phyloP scores from a whole-genome alignment of 2,113 vertebrate genomes.

The Chaetops frenatus region DNA sequence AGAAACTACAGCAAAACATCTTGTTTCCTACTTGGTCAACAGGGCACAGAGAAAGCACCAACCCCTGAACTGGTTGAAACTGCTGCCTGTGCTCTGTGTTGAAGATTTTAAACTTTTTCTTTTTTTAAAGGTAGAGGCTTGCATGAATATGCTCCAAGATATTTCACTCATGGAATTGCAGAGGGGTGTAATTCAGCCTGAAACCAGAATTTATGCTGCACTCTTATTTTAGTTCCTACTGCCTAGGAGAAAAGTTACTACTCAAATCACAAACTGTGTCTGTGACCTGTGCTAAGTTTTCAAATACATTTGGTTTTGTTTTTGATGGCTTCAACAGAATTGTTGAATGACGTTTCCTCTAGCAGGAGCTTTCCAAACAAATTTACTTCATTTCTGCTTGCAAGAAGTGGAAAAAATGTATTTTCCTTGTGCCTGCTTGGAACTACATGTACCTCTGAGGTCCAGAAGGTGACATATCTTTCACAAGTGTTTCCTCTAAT shows the following conservation, averaged over 20 bases:
- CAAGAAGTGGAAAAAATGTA: not conserved
- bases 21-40: not conserved
- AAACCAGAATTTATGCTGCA: not conserved
- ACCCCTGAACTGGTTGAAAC: not conserved
- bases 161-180: not conserved
- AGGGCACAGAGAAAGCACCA: not conserved
- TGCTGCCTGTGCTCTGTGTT: not conserved
- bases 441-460: not conserved
- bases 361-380: not conserved
- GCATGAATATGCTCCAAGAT: not conserved
- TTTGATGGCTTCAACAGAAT: not conserved
- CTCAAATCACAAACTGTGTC: not conserved
- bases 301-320: not conserved
- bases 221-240: not conserved
- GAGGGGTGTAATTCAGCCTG: not conserved
- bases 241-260: not conserved
- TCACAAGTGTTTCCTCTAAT: not conserved
- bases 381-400: not conserved
- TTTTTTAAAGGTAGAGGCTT: not conserved
- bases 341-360: not conserved
- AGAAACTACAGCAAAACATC: not conserved
- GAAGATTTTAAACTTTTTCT: not conserved
- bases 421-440: slow-evolving; percentile 15
- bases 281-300: not conserved
- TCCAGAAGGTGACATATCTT: not conserved